A percentile compares a stretch with the other conserved stretches of the same genome.
Conservation (phyloP, 2,888 invertebrate genomes). For the Dioctria linearis region DNA sequence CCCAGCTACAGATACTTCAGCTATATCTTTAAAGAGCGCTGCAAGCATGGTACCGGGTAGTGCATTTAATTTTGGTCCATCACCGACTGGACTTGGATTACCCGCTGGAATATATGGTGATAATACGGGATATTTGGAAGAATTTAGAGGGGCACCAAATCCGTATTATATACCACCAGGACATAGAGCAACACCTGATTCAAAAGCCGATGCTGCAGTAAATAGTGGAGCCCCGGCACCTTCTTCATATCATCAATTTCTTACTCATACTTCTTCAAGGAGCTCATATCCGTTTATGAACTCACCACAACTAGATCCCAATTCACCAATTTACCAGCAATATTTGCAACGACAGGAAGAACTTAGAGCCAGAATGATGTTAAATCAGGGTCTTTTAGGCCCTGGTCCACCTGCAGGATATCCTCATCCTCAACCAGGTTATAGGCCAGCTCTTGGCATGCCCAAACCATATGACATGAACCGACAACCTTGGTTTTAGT, state of each 20-base stretch:
- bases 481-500: constrained; percentile 79
- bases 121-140: constrained; percentile 79
- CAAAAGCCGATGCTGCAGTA: constrained; percentile 71
- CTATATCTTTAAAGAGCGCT: constrained; percentile 77
- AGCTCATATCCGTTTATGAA: constrained; percentile 77
- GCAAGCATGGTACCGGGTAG: constrained; percentile 84
- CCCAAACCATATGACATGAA: constrained; percentile 83
- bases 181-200: constrained; percentile 67
- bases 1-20: constrained; percentile 65
- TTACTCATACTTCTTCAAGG: constrained; percentile 73
- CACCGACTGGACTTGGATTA: constrained; percentile 75
- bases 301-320: constrained; percentile 74
- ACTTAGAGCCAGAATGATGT: constrained; percentile 76
- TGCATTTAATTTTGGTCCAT: constrained; percentile 87
- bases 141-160: constrained; percentile 77
- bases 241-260: constrained; percentile 75
- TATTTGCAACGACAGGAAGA: constrained; percentile 79
- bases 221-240: constrained; percentile 71
- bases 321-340: constrained; percentile 81
- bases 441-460: constrained; percentile 76
- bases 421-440: constrained; percentile 78
- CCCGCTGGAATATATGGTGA: constrained; percentile 75
- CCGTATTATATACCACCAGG: constrained; percentile 74
- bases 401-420: constrained; percentile 72
- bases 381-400: constrained; percentile 67